Percentiles rank a stretch among this genome's conserved stretches.
phyloP scores from a whole-genome alignment of 1,140 invertebrate species.

The Diuraphis noxia region DNA sequence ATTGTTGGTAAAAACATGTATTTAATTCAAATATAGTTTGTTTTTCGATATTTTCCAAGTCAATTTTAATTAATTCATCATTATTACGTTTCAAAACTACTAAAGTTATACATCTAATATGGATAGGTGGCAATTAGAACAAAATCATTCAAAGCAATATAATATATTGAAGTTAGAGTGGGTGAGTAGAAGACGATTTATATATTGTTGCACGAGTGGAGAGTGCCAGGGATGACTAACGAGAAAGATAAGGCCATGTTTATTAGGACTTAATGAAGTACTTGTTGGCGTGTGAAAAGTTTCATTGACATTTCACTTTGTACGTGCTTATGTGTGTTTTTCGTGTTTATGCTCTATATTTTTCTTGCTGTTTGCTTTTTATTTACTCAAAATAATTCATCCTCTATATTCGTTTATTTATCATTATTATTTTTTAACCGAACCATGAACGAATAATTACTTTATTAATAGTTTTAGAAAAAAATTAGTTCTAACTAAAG shows the following conservation, averaged over 20 bases:
- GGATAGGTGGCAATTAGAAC: background rate
- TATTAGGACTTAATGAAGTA: slow-evolving; percentile 41
- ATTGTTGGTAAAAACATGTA: no score
- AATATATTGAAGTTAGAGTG: background rate
- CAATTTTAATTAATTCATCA: no score
- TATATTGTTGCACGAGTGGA: background rate
- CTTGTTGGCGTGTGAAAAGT: slow-evolving; percentile 43
- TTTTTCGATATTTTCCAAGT: no score
- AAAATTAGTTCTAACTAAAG: no score
- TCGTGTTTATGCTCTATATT: background rate
- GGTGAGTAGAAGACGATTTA: background rate
- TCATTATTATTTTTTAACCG: background rate
- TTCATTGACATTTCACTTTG: slow-evolving; percentile 15
- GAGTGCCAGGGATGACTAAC: background rate
- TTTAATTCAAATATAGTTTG: no score
- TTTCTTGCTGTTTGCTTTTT: background rate
- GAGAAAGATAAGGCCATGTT: background rate
- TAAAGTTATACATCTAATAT: no score
- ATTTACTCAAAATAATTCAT: background rate
- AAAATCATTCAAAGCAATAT: background rate
- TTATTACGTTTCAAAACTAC: no score
- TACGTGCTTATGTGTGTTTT: background rate
- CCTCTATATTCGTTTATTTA: background rate
- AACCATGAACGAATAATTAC: no score
- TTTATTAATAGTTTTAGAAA: no score